Percentiles rank a stretch among this genome's conserved stretches.
These are phyloP conservation scores for Pachyrhynchus sulphureomaculatus DNA, from an alignment of 1,140 invertebrate species.

Conservation along the genomic window DNA sequence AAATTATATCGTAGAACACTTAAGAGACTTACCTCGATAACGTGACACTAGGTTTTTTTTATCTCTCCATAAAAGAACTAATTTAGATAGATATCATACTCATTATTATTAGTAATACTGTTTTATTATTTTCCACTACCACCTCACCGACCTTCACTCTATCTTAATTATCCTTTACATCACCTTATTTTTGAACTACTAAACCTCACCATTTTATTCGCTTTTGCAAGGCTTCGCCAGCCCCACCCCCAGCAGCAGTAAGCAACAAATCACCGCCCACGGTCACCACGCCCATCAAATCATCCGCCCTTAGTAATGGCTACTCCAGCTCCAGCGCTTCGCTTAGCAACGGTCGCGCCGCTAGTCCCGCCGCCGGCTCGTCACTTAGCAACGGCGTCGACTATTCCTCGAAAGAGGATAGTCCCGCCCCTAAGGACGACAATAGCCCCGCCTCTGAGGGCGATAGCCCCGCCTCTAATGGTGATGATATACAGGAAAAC, in stretches of 20 bases:
- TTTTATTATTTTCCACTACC: no score
- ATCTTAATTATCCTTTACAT: no score
- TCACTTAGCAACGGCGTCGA: slow-evolving; percentile 11
- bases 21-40: no score
- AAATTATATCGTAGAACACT: no score
- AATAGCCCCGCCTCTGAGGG: not conserved
- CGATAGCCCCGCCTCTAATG: not conserved
- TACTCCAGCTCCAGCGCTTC: not conserved
- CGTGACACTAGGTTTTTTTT: no score
- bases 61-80: no score
- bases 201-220: slow-evolving; percentile 7
- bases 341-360: slow-evolving; percentile 19
- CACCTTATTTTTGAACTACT: not conserved
- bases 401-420: not conserved
- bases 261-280: not conserved
- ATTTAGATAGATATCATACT: no score
- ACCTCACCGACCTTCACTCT: no score
- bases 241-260: not conserved
- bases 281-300: slow-evolving; percentile 1
- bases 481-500: not conserved
- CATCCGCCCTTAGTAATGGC: slow-evolving; percentile 12
- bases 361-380: not conserved
- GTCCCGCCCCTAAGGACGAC: not conserved
- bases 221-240: slow-evolving; percentile 27
- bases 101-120: no score